Conservation (phyloP, 92 coral and sea anemone genomes). For the Muricea muricata region DNA sequence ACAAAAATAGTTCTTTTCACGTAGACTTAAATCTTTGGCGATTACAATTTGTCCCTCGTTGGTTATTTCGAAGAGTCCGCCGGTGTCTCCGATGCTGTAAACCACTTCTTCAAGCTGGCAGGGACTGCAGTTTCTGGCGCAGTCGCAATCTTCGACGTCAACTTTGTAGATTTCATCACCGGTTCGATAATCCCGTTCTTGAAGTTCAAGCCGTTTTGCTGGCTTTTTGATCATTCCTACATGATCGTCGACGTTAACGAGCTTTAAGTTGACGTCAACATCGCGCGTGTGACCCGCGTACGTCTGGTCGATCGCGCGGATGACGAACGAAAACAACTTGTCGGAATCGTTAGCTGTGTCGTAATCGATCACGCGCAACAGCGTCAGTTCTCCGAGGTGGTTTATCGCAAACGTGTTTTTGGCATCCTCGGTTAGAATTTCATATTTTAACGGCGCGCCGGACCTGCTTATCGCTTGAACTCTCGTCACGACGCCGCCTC, state of each 20-base stretch:
- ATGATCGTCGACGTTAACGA: constrained; percentile 39
- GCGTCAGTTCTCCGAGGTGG: constrained; percentile 71
- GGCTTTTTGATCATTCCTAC: constrained; percentile 37
- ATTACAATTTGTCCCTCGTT: constrained; percentile 19
- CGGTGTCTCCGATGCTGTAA: constrained; percentile 13
- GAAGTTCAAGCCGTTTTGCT: neutral
- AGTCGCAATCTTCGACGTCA: constrained; percentile 39
- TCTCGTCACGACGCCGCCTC: constrained; percentile 72
- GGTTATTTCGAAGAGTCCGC: constrained; percentile 20
- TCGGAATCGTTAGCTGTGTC: constrained; percentile 49
- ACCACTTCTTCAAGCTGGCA: constrained; percentile 21
- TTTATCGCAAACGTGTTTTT: constrained; percentile 69
- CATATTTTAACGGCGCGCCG: constrained; percentile 47
- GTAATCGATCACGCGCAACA: constrained; percentile 71
- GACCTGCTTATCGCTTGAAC: constrained; percentile 66
- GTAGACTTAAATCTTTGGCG: constrained; percentile 16
- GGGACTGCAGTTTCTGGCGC: constrained; percentile 1
- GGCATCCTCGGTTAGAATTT: constrained; percentile 42
- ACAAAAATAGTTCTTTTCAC: constrained; percentile 35
- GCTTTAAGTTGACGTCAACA: neutral
- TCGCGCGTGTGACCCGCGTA: neutral
- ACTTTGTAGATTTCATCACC: constrained; percentile 10
- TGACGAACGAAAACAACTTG: constrained; percentile 1
- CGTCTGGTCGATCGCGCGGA: constrained; percentile 1
- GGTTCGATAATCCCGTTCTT: neutral